Evolutionary conservation across 2,113 vertebrate genomes (phyloP).

Genomic region (Zapus hudsonius): DNA sequence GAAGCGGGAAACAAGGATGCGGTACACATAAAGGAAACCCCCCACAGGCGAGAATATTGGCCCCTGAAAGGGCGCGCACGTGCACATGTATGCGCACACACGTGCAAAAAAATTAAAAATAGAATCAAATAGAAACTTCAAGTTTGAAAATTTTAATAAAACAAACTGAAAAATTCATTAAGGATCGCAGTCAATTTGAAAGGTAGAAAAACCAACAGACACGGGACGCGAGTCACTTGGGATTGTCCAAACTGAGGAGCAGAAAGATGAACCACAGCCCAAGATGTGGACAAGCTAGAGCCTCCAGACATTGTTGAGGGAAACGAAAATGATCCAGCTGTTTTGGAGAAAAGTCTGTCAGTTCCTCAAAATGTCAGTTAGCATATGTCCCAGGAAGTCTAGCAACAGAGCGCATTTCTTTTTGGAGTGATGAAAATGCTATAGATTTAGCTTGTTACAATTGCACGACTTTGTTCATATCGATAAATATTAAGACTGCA

Average conservation of each 20-base stretch:
- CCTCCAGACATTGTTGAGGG: not conserved
- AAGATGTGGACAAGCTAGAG: not conserved
- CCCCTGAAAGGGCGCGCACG: no score
- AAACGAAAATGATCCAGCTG: not conserved
- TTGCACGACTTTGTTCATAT: not conserved
- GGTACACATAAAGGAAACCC: not conserved
- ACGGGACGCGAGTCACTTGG: not conserved
- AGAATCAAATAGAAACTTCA: not conserved
- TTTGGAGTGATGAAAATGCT: not conserved
- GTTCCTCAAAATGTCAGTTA: not conserved
- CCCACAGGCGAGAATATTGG: no score
- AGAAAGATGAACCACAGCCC: not conserved
- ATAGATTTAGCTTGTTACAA: not conserved
- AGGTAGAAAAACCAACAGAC: not conserved
- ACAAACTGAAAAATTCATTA: not conserved
- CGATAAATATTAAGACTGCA: not conserved
- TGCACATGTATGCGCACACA: no score
- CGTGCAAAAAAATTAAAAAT: no score
- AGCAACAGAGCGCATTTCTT: not conserved
- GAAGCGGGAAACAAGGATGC: not conserved
- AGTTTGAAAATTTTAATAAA: not conserved
- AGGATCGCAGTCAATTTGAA: not conserved
- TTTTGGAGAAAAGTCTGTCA: not conserved
- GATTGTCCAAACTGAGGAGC: not conserved
- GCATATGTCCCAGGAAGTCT: not conserved